Evolutionary conservation across 2,113 vertebrate genomes (phyloP).

Genomic region (Tetrax tetrax): DNA sequence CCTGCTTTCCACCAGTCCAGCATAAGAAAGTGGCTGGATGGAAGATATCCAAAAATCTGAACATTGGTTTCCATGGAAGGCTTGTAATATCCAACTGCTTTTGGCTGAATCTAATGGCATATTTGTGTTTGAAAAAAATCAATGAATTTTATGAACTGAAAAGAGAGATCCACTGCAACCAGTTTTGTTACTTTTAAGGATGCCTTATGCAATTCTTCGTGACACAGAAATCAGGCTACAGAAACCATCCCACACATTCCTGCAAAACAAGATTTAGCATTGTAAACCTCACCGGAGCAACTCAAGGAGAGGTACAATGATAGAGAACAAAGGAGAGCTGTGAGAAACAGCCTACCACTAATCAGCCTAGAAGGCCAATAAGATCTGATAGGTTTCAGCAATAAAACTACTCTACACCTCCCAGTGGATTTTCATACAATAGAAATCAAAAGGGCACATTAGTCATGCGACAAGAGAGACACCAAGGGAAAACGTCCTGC

Average conservation of each 20-base stretch:
- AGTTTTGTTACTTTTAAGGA: neutral
- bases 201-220: neutral
- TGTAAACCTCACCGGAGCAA: neutral
- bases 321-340: neutral
- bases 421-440: slow-evolving; percentile 42
- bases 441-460: slow-evolving; percentile 59
- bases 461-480: slow-evolving; percentile 15
- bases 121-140: slow-evolving; percentile 28
- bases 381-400: slow-evolving; percentile 33
- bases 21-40: neutral
- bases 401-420: slow-evolving; percentile 41
- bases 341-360: slow-evolving; percentile 11
- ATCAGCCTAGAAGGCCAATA: slow-evolving; percentile 47
- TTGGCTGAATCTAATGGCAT: neutral
- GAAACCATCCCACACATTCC: neutral
- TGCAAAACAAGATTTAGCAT: neutral
- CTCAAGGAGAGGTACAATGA: neutral
- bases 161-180: neutral
- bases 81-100: neutral
- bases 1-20: neutral
- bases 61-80: neutral
- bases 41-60: neutral
- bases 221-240: neutral
- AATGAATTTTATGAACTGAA: slow-evolving; percentile 17
- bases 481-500: neutral